phyloP scores from a whole-genome alignment of 2,113 vertebrate genomes.

The Poecile atricapillus region DNA sequence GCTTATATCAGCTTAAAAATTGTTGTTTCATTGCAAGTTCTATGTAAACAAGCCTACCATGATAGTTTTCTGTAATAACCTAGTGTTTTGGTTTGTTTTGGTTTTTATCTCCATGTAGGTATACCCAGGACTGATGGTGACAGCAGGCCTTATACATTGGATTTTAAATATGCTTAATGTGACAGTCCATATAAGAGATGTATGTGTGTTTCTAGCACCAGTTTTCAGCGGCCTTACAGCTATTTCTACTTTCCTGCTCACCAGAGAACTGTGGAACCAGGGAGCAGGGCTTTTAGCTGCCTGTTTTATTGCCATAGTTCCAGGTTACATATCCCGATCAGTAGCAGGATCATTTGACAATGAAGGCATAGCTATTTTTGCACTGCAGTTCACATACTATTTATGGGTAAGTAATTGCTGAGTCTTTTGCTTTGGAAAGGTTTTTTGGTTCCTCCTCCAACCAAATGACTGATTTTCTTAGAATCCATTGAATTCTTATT shows the following conservation, averaged over 20 bases:
- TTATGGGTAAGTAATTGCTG: conserved; percentile 89
- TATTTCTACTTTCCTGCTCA: conserved; percentile 97
- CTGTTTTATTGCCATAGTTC: conserved; percentile 98
- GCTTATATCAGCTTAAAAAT: not conserved
- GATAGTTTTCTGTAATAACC: not conserved
- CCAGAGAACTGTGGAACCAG: conserved; percentile 98
- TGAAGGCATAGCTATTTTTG: conserved; percentile 99
- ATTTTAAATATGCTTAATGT: conserved; percentile 95
- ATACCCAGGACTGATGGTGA: conserved; percentile 98
- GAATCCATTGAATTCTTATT: conserved; percentile 18
- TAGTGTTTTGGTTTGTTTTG: not conserved
- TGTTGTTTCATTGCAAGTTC: not conserved
- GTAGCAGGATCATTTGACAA: conserved; percentile 99
- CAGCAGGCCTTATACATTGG: conserved; percentile 98
- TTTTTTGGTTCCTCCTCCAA: conserved; percentile 6
- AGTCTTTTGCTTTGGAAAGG: conserved; percentile 6
- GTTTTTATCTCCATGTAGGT: conserved; percentile 75
- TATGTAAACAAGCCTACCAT: not conserved
- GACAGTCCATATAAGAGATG: conserved; percentile 97
- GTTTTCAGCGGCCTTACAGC: conserved; percentile 98
- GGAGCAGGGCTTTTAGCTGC: conserved; percentile 96
- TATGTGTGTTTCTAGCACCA: conserved; percentile 96
- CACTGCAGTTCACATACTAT: conserved; percentile 99
- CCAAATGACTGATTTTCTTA: conserved; percentile 36
- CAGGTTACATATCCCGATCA: conserved; percentile 97